Evolutionary conservation across 1,140 invertebrate genomes (phyloP).

Genomic region (Drosophila obscura): DNA sequence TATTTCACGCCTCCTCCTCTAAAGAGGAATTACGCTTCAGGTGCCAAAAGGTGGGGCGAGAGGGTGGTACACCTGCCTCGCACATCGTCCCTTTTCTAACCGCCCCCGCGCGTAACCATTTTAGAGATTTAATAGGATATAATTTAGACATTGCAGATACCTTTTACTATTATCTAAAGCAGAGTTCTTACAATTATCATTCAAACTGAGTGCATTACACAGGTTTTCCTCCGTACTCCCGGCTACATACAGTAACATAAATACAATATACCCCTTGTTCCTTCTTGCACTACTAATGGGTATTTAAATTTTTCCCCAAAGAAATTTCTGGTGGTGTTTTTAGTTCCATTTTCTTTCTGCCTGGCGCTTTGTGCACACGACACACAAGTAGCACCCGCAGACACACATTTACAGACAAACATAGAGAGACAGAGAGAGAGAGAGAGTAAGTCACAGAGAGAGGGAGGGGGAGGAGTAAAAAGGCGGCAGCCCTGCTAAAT

Average conservation of each 20-base stretch:
- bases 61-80: constrained; percentile 55
- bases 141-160: no score
- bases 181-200: no score
- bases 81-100: no score
- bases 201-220: no score
- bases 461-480: no score
- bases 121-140: no score
- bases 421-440: constrained; percentile 7
- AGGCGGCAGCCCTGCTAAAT: neutral
- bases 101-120: no score
- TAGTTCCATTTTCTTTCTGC: constrained; percentile 37
- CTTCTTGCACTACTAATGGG: constrained; percentile 22
- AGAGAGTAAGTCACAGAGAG: no score
- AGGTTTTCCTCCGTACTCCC: no score
- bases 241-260: no score
- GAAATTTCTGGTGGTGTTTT: constrained; percentile 12
- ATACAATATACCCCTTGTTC: neutral
- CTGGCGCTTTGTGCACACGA: constrained; percentile 76
- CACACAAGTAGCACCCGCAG: constrained; percentile 61
- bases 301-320: constrained; percentile 27
- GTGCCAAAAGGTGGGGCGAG: constrained; percentile 52
- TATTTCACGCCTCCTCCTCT: constrained; percentile 39
- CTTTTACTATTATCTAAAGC: no score
- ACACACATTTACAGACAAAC: constrained; percentile 16
- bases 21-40: constrained; percentile 47